Conservation (phyloP, 2,797 vertebrate genomes). For the Babyrousa celebensis region DNA sequence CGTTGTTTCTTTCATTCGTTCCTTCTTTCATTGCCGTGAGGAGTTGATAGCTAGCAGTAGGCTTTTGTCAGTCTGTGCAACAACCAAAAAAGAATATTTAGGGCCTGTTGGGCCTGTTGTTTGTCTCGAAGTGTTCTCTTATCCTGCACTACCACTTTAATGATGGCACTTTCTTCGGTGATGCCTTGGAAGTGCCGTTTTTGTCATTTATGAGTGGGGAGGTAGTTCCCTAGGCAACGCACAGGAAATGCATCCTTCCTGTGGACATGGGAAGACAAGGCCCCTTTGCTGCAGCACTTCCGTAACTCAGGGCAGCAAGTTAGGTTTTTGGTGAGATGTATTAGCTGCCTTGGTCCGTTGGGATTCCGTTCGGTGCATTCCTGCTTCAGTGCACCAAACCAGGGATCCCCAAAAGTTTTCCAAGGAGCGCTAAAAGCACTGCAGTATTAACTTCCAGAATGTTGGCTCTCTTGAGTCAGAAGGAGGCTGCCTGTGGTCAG, state of each 20-base stretch:
- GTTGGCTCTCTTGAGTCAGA: not conserved
- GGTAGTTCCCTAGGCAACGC: not conserved
- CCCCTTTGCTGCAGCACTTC: not conserved
- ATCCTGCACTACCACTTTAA: not conserved
- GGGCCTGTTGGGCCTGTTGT: not conserved
- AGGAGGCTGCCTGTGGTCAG: not conserved
- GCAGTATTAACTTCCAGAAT: not conserved
- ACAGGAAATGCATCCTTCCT: not conserved
- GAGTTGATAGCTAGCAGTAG: not conserved
- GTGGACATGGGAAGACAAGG: fast-evolving
- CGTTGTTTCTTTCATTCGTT: not conserved
- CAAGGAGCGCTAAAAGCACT: not conserved
- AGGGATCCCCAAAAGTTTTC: not conserved
- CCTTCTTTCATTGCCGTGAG: not conserved
- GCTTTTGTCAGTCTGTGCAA: not conserved
- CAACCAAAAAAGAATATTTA: not conserved
- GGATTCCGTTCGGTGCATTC: not conserved
- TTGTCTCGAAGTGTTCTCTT: not conserved
- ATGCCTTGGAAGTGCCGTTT: not conserved
- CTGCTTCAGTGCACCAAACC: not conserved
- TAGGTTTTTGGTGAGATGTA: not conserved
- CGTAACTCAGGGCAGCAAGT: not conserved
- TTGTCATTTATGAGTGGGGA: not conserved
- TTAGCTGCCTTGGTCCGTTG: not conserved
- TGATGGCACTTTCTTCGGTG: not conserved